These are phyloP conservation scores for Ichneumoninae sp. DNA, from an alignment of 2,888 invertebrate genomes.

Conservation along the genomic window DNA sequence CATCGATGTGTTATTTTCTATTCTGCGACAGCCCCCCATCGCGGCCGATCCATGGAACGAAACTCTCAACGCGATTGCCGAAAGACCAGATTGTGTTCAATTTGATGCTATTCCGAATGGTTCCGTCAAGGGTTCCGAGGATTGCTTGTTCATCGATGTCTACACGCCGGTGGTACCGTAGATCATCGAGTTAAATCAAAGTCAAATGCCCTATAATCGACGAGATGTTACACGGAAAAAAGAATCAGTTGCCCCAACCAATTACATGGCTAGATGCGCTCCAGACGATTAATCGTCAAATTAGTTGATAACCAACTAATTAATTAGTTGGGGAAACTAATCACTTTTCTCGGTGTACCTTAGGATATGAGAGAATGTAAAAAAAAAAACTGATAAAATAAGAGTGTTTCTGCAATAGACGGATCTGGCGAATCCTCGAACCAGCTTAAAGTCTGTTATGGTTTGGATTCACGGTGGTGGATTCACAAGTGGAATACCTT, in stretches of 20 bases:
- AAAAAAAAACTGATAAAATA: too few relatives aligned
- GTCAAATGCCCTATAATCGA: neutral
- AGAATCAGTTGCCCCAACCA: too few relatives aligned
- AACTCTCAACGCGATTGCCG: constrained; percentile 60
- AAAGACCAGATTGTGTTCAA: constrained; percentile 71
- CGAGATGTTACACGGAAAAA: neutral
- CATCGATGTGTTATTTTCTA: neutral
- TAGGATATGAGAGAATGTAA: too few relatives aligned
- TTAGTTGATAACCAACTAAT: too few relatives aligned
- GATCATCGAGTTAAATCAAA: neutral
- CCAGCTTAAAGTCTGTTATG: too few relatives aligned
- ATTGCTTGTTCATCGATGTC: constrained; percentile 75
- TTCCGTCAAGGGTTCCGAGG: constrained; percentile 70
- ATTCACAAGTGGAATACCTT: too few relatives aligned
- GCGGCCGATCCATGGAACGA: constrained; percentile 70
- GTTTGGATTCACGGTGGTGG: constrained; percentile 67
- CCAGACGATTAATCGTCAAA: too few relatives aligned
- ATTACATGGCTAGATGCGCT: too few relatives aligned
- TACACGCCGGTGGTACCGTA: constrained; percentile 71
- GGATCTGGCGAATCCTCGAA: too few relatives aligned
- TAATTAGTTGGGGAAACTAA: too few relatives aligned
- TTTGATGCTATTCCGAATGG: constrained; percentile 22
- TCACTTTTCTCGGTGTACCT: too few relatives aligned
- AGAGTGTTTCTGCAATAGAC: too few relatives aligned
- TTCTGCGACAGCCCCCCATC: constrained; percentile 52